These are phyloP conservation scores for Pachycephus smyrnensis DNA, from an alignment of 2,888 invertebrate species.

Conservation along the genomic window DNA sequence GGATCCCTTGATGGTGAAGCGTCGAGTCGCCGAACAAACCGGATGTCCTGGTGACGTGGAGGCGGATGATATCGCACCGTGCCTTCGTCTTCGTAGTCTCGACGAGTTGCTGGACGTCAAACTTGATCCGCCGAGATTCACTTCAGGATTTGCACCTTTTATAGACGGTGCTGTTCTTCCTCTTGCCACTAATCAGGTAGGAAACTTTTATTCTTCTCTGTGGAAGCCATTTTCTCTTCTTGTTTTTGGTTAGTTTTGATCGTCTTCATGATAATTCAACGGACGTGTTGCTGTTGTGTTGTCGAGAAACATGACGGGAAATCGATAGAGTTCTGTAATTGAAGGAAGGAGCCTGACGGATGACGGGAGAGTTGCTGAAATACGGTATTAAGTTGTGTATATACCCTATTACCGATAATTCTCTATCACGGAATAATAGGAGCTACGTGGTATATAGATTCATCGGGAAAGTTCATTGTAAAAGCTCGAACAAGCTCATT, in stretches of 20 bases:
- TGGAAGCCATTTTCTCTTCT: background rate
- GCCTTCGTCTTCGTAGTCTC: slow-evolving; percentile 83
- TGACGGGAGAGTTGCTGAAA: slow-evolving; percentile 23
- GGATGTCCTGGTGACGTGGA: slow-evolving; percentile 86
- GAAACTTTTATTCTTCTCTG: background rate
- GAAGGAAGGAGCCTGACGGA: slow-evolving; percentile 48
- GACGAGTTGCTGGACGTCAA: slow-evolving; percentile 79
- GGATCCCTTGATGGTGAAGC: slow-evolving; percentile 84
- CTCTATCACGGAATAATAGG: background rate
- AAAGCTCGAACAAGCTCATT: background rate
- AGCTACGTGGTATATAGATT: background rate
- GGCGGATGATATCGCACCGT: slow-evolving; percentile 87
- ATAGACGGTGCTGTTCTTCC: slow-evolving; percentile 89
- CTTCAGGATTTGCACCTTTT: slow-evolving; percentile 94
- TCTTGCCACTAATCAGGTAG: slow-evolving; percentile 51
- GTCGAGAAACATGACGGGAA: slow-evolving; percentile 43
- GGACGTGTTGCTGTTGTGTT: slow-evolving; percentile 17
- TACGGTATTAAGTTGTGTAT: background rate
- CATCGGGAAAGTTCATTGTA: background rate
- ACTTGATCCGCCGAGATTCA: slow-evolving; percentile 84
- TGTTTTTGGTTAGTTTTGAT: slow-evolving; percentile 5
- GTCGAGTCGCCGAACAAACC: slow-evolving; percentile 84
- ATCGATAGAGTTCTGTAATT: slow-evolving; percentile 56
- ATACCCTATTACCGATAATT: background rate
- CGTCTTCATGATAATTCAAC: background rate